Evolutionary conservation across 1,140 invertebrate species (phyloP).

Genomic region (Heliconius himera): DNA sequence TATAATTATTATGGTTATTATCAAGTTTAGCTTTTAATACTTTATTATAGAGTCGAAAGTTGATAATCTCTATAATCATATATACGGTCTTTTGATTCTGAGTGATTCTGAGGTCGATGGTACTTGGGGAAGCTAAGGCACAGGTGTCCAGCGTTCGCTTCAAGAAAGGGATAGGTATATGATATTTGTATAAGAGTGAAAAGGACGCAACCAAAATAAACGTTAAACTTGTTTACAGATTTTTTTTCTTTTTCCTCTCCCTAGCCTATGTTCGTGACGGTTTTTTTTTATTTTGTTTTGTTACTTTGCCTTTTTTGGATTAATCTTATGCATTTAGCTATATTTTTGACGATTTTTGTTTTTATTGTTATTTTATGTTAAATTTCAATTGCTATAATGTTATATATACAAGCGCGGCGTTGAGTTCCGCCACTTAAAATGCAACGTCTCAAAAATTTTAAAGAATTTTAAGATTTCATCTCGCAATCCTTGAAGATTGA

Average conservation of each 20-base stretch:
- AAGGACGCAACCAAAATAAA: slow-evolving; percentile 78
- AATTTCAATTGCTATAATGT: background rate
- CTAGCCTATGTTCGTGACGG: slow-evolving; percentile 81
- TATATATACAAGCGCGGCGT: background rate
- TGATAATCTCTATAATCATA: slow-evolving; percentile 26
- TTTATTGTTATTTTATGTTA: background rate
- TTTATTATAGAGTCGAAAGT: slow-evolving; percentile 43
- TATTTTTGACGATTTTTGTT: slow-evolving; percentile 63
- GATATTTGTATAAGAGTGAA: slow-evolving; percentile 44
- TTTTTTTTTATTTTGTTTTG: slow-evolving; percentile 78
- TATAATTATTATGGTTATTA: slow-evolving; percentile 52
- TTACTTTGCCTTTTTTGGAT: slow-evolving; percentile 72
- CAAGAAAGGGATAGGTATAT: slow-evolving; percentile 57
- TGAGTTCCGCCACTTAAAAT: no score
- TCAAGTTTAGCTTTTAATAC: slow-evolving; percentile 40
- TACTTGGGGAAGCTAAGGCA: slow-evolving; percentile 81
- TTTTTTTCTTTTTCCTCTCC: slow-evolving; percentile 78
- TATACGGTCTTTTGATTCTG: slow-evolving; percentile 56
- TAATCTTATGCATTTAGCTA: slow-evolving; percentile 78
- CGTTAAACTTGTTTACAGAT: slow-evolving; percentile 77
- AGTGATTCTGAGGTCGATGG: slow-evolving; percentile 74
- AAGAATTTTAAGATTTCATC: no score
- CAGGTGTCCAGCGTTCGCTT: slow-evolving; percentile 80
- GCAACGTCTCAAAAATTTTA: no score
- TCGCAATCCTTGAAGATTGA: no score